Base-by-base conservation (phyloP, 2,113 vertebrate species). In the Oxyura jamaicensis region DNA sequence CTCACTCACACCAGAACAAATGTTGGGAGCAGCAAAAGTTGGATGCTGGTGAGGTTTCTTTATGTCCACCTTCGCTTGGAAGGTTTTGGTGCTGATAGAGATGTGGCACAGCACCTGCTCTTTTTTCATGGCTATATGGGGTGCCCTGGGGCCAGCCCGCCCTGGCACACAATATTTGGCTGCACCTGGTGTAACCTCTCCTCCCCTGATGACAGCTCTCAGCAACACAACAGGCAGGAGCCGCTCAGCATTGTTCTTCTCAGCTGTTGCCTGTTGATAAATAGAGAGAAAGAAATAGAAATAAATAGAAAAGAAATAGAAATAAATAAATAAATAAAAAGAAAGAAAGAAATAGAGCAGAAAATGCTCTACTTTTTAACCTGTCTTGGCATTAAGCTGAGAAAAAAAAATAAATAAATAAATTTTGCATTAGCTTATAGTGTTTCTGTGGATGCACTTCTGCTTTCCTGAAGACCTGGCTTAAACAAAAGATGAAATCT, bases 1-100 rank as follows among this genome's bases (percentile, higher is more conserved):
- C 60, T 74, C 53, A 6, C 62, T 87, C 77, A 82, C 92, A 87
- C 44, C 86, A 84, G 80, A 76, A 48, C 93, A 96, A 93, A 93
- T 89, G 88, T 13, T 48, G 35, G 69, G 62, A 82, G 86, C 36
- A 67, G 63, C 77, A 84, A 22, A 89, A 92, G 74, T 18, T 66
- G 62, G 62, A 83, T 62, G 66, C 7, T 89, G 62, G 36, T 66
- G 62, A 84, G 77, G 44, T 75, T 91, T 88, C 76, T 69, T 59
- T 62, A 48, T 13, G 48, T 14, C 69, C 58, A 91, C 46, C 52
- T 86, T 79, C 2, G 0, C 81, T 36, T 41, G 21, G n/a, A 41
- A 66, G 21, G 36, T 14, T 35, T 59, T 21, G 75, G 41, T 78
- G 62, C 53, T 79, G 62, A 33, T 42, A 15, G 28, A 67, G 83